These are phyloP conservation scores for Battus philenor DNA, from an alignment of 1,140 invertebrate genomes.

Conservation along the genomic window DNA sequence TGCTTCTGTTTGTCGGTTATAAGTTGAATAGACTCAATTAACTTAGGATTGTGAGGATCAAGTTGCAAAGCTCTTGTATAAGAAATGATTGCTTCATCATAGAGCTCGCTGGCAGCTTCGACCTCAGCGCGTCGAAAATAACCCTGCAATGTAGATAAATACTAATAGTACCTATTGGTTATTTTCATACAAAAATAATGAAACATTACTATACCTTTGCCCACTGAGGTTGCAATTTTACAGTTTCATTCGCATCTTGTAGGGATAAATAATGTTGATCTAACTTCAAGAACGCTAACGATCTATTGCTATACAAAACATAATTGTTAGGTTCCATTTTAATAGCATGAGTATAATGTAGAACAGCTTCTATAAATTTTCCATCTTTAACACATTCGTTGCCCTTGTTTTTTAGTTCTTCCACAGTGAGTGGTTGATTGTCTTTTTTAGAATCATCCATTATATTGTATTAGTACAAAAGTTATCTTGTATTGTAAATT, in stretches of 20 bases:
- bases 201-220: constrained; percentile 78
- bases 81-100: constrained; percentile 82
- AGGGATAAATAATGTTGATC: constrained; percentile 86
- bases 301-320: constrained; percentile 87
- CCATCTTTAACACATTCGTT: constrained; percentile 85
- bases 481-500: too few species aligned
- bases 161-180: neutral
- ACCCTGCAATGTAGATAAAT: constrained; percentile 73
- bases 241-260: constrained; percentile 86
- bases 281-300: constrained; percentile 86
- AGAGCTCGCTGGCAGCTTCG: constrained; percentile 82
- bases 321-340: constrained; percentile 84
- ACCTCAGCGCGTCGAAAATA: constrained; percentile 89
- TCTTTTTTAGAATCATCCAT: constrained; percentile 55
- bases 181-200: neutral
- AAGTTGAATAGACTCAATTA: constrained; percentile 80
- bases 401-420: constrained; percentile 82
- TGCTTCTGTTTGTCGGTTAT: constrained; percentile 78
- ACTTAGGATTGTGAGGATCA: constrained; percentile 81
- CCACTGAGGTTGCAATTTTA: constrained; percentile 85
- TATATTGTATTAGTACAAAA: constrained; percentile 6
- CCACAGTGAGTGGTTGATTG: constrained; percentile 32
- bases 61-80: constrained; percentile 82
- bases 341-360: constrained; percentile 88
- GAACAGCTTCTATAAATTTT: constrained; percentile 85